Evolutionary conservation across 2,113 vertebrate genomes (phyloP).

Genomic region (Haplochromis vanheusdeni): DNA sequence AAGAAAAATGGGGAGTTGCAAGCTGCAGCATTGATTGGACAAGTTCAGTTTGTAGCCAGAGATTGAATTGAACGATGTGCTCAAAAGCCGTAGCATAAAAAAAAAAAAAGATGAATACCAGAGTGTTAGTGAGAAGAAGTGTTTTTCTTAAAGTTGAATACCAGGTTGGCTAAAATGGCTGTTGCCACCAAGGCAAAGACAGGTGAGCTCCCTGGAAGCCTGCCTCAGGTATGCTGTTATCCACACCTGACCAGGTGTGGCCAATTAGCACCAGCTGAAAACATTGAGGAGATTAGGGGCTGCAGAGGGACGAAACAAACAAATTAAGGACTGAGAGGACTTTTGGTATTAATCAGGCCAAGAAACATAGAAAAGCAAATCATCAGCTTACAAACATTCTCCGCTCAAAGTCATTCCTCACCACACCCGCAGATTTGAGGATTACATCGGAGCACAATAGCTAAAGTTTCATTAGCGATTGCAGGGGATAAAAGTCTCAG

Average conservation of each 20-base stretch:
- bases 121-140: neutral
- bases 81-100: accelerated
- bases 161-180: neutral
- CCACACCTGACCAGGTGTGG: accelerated
- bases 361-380: neutral
- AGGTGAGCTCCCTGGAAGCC: neutral
- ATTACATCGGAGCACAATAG: neutral
- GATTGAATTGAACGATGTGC: neutral
- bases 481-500: neutral
- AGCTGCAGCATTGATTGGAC: neutral
- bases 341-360: neutral
- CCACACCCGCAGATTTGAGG: neutral
- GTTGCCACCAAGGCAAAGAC: neutral
- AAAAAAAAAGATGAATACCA: neutral
- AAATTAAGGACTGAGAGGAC: neutral
- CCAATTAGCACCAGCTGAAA: neutral
- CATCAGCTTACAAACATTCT: neutral
- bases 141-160: neutral
- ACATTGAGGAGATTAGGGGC: neutral
- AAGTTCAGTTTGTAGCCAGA: neutral
- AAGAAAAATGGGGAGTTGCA: neutral
- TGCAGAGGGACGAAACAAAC: neutral
- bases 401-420: neutral
- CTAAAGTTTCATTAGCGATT: neutral
- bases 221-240: neutral